Evolutionary conservation across 2,888 invertebrate genomes (phyloP), one percentile per base, ranked within the genome.

Genomic region (Amblyjoppa fuscipennis): DNA sequence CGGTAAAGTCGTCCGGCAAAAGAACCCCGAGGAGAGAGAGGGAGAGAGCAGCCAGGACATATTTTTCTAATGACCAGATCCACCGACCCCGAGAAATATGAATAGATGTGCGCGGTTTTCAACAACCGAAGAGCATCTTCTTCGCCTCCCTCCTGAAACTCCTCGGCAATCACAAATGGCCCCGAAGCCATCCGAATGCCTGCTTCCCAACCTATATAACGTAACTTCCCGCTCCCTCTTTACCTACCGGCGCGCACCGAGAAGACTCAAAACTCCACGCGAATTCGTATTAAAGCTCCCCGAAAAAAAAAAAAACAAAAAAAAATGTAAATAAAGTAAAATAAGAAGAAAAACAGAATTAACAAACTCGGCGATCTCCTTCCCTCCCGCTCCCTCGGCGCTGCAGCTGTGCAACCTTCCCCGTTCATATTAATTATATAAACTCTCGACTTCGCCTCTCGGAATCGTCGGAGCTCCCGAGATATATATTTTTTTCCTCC

Each of bases 401-500:
- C 75, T 59, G 11, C 28, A 75, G 70, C 75, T 69, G 75, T 51
- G 38, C 61, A 31, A 76, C 41, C 76, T 71, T 77, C 64, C 20
- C 69, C 59, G 53, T 82, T 66, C 76, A 45, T 53, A 70, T 76
- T 82, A 77, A 76, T 82, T 77, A 66, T 56, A 56, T 34, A 71
- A 31, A 11, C 64, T 64, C 51, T 49, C n/a, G n/a, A 59, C 11
- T 25, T 53, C 28, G 31, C 16, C 25, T 68, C 28, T 70, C n/a
- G 70, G 7, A 70, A 41, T 45, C 38, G 41, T 69, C 49, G 45
- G 41, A 9, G 25, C 49, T 49, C 20, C 7, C 28, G 69, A 13
- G 28, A 69, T 13, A 51, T 5, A 11, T 7, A 6, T 20, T 25
- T 59, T 59, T 28, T 59, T 49, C 20, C 20, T 5, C 7, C 31